phyloP scores from a whole-genome alignment of 23 tunicate species.

The Styela plicata region DNA sequence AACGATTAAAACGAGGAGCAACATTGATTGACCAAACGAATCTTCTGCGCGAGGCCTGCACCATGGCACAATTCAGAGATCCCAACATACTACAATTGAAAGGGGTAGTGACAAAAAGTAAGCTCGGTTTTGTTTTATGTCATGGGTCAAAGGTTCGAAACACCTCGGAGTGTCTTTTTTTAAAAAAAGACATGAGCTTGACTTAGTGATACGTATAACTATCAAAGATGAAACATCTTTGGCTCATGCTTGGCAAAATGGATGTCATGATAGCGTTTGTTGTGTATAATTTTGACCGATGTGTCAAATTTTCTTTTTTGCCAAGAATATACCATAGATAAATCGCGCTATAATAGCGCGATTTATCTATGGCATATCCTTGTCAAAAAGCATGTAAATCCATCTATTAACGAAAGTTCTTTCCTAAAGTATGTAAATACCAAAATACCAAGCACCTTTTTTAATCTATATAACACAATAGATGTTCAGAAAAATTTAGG shows the following conservation, averaged over 20 bases:
- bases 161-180: neutral
- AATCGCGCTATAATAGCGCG: too few species aligned
- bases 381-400: too few species aligned
- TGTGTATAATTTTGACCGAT: too few species aligned
- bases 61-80: conserved; percentile 81
- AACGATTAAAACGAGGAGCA: conserved; percentile 66
- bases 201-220: too few species aligned
- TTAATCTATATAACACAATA: neutral
- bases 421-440: too few species aligned
- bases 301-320: too few species aligned
- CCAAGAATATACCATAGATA: too few species aligned
- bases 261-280: too few species aligned
- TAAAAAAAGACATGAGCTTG: too few species aligned
- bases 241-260: neutral
- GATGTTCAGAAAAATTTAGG: neutral
- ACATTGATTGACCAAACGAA: conserved; percentile 80
- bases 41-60: conserved; percentile 81
- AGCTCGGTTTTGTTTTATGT: neutral
- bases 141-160: neutral
- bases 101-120: conserved; percentile 92
- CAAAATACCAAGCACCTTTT: too few species aligned
- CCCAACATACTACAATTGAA: conserved; percentile 81
- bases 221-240: neutral
- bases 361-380: too few species aligned
- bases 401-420: too few species aligned